Evolutionary conservation across 2,113 vertebrate species (phyloP), one percentile per base, ranked within the genome.

Genomic region (Lepus timidus): DNA sequence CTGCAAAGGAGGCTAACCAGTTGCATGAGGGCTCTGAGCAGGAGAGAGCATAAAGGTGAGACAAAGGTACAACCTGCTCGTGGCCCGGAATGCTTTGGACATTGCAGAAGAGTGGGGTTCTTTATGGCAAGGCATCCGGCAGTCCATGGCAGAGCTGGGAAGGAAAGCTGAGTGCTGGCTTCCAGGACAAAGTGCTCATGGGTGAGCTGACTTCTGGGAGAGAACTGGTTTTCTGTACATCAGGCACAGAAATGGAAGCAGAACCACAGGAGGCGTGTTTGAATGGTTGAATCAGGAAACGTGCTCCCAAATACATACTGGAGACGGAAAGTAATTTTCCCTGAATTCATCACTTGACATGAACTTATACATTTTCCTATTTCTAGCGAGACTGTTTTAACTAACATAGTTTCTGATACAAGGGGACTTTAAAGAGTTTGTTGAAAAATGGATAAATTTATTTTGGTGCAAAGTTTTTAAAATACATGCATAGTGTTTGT

Each of bases 351-450:
- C 75, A 75, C 12, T 55, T 82, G 20, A 78, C 3, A 33, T 67
- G 75, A 76, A 84, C 4, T 78, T 94, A 61, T 13, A 10, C 44
- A 49, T 44, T 84, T 62, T 62, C 16, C 13, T 31, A 33, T 91
- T 80, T 90, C 17, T 74, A 49, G 44, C 67, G 88, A 81, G 82
- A 52, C 27, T 64, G 49, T 75, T 88, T 79, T 65, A 89, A 58
- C 51, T 31, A 44, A 51, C 16, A 4, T 49, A 44, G 78, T 86
- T 86, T 91, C 25, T 4, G 14, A 19, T 58, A 17, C 55, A 58
- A 58, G 55, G 55, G 55, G 55, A 16, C 55, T 58, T 58, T 58
- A 14, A 58, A 58, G 55, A 58, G 55, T 58, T 58, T 58, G 55
- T 58, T 17, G 55, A 20, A 58, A 58, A 58, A 19, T 58, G 55